Conservation (phyloP, 53 echinoderm and acorn worm species). For the Arbacia lixula region DNA sequence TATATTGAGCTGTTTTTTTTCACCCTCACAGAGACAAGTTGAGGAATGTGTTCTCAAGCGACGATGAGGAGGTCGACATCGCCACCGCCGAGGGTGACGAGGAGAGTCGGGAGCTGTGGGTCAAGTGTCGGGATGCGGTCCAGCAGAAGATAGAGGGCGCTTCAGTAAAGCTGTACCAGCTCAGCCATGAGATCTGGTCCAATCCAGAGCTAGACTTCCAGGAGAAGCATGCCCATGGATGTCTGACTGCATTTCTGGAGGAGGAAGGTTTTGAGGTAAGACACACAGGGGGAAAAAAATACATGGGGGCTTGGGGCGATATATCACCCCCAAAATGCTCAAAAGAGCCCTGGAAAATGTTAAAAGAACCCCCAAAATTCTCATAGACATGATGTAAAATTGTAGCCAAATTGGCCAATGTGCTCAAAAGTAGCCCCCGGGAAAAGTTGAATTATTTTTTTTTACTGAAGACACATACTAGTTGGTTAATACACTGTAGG, state of each 20-base stretch:
- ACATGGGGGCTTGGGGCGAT: too few relatives aligned
- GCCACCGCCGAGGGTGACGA: background rate
- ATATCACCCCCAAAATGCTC: too few relatives aligned
- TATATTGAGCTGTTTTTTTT: too few relatives aligned
- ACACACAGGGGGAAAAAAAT: background rate
- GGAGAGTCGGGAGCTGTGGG: background rate
- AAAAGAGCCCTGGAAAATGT: too few relatives aligned
- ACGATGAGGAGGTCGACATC: too few relatives aligned
- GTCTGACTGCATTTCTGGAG: constrained; percentile 81
- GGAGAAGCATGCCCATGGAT: constrained; percentile 81
- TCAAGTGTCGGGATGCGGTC: constrained; percentile 45
- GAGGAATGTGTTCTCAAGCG: too few relatives aligned
- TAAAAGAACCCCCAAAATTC: too few relatives aligned
- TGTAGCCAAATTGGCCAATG: too few relatives aligned
- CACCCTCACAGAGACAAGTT: too few relatives aligned
- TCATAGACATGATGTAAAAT: too few relatives aligned
- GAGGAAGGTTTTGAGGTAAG: constrained; percentile 81
- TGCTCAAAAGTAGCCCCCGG: background rate
- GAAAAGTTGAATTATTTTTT: background rate
- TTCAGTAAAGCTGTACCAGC: constrained; percentile 64
- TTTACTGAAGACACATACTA: background rate
- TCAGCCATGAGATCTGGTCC: constrained; percentile 91
- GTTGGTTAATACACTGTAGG: too few relatives aligned
- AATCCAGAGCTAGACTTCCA: constrained; percentile 80
- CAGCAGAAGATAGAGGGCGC: constrained; percentile 60